Evolutionary conservation across 37 sponge, comb jelly and placozoan species (phyloP), one percentile per base, ranked within the genome.

Genomic region (Axinella damicornis): DNA sequence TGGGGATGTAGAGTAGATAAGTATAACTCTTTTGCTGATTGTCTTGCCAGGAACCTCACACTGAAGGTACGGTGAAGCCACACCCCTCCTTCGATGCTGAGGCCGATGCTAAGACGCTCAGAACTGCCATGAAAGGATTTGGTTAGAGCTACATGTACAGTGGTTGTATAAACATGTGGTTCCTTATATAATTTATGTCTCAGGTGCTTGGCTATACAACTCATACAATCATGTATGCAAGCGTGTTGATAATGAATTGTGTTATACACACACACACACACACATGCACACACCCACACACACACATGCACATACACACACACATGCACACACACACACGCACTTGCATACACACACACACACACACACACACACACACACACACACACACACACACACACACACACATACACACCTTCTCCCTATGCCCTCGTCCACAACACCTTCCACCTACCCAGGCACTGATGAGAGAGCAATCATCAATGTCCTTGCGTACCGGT

Each of bases 71-170:
- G 0, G 78, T 95, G 59, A 81, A 80, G 71, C 89, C 92, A 13
- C 59, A 31, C 57, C 20, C 57, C 20, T 27, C 54, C 2, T 96
- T 96, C 53, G 54, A 87, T 81, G 73, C 85, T 57, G 96, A 96
- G 71, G 68, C 64, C 22, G 96, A 96, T 79, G 77, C 83, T 20
- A 66, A 75, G 20, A 82, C 71, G 9, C 80, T 96, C 21, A 55
- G 89, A 59, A 90, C 32, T 24, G 96, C 96, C 46, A 94, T 96
- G 89, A 93, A 93, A 21, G 96, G 96, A 57, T 66, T 92, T 57
- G 89, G 89, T 91, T n/a, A n/a, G n/a, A n/a, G n/a, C n/a, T n/a
- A n/a, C n/a, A n/a, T n/a, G n/a, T n/a, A n/a, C n/a, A n/a, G n/a
- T n/a, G n/a, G n/a, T n/a, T n/a, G n/a, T n/a, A n/a, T n/a, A n/a